Evolutionary conservation across 2,888 invertebrate genomes (phyloP).

Genomic region (Drosophila sordidula): DNA sequence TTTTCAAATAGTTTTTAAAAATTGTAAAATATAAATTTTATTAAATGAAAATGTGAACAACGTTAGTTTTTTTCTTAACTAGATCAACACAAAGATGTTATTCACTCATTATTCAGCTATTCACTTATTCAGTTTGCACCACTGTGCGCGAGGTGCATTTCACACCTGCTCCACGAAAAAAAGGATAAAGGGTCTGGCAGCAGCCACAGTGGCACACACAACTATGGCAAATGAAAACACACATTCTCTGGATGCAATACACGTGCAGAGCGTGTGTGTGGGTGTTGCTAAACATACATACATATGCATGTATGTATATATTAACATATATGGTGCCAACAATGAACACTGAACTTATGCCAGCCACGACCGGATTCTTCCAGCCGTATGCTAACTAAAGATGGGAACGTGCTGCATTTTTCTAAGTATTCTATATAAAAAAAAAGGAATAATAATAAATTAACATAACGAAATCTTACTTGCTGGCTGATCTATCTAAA

Average conservation of each 20-base stretch:
- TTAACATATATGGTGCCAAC: constrained; percentile 36
- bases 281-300: neutral
- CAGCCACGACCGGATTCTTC: constrained; percentile 7
- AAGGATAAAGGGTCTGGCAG: constrained; percentile 27
- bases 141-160: constrained; percentile 58
- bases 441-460: neutral
- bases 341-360: constrained; percentile 43
- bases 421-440: too few relatives aligned
- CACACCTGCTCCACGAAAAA: constrained; percentile 56
- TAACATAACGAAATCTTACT: too few relatives aligned
- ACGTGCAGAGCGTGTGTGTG: constrained; percentile 6
- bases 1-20: too few relatives aligned
- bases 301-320: neutral
- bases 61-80: too few relatives aligned
- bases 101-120: too few relatives aligned
- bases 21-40: too few relatives aligned
- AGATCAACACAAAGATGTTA: too few relatives aligned
- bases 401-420: neutral
- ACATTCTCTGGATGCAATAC: neutral
- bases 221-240: constrained; percentile 35
- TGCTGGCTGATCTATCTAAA: too few relatives aligned
- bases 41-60: too few relatives aligned
- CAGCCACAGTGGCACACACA: constrained; percentile 21
- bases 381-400: neutral
- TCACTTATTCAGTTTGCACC: neutral